phyloP scores from a whole-genome alignment of 2,797 vertebrate genomes.

The Sebastes itinus region DNA sequence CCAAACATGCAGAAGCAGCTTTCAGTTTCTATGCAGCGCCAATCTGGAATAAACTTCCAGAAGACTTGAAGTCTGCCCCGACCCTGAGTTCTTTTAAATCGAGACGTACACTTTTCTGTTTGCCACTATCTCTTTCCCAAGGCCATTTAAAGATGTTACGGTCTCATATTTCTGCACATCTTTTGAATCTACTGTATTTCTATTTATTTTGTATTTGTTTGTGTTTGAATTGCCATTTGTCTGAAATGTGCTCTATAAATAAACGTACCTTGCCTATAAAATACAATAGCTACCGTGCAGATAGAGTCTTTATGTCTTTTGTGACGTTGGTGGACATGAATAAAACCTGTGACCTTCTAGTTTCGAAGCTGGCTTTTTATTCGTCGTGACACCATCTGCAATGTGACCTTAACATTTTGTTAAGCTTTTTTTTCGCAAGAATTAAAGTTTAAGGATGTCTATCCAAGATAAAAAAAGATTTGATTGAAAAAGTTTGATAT shows the following conservation, averaged over 20 bases:
- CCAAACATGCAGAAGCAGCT: neutral
- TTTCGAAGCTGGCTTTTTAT: neutral
- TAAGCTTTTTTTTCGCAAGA: neutral
- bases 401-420: neutral
- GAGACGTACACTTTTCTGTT: neutral
- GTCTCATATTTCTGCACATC: neutral
- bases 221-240: neutral
- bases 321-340: neutral
- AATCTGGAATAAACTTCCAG: neutral
- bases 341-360: neutral
- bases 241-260: neutral
- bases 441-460: neutral
- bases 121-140: neutral
- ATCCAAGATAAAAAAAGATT: constrained; percentile 19
- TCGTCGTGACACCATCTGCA: neutral
- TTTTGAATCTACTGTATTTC: neutral
- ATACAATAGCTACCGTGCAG: neutral
- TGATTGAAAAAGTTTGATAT: constrained; percentile 5
- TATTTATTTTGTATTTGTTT: neutral
- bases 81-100: neutral
- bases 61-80: neutral
- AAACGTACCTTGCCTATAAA: neutral
- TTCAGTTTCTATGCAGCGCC: neutral
- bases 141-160: neutral
- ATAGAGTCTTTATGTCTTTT: neutral